Evolutionary conservation across 2,113 vertebrate genomes (phyloP).

Genomic region (Passer montanus): DNA sequence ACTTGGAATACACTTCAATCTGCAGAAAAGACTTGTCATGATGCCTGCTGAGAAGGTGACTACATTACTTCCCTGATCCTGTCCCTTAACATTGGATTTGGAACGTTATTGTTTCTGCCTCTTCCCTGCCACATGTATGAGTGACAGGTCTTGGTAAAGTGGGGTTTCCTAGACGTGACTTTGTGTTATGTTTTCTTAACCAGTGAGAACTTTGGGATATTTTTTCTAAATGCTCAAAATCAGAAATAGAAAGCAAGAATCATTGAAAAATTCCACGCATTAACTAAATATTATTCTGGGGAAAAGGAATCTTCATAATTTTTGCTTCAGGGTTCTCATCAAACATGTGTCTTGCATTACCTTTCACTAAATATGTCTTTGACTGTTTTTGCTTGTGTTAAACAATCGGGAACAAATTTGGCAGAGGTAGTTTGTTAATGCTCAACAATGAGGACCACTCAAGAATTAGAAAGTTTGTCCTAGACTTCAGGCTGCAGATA

Average conservation of each 20-base stretch:
- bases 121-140: neutral
- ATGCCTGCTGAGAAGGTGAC: neutral
- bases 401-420: slow-evolving; percentile 57
- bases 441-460: slow-evolving; percentile 38
- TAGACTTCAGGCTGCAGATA: slow-evolving; percentile 32
- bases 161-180: neutral
- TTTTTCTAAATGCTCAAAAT: neutral
- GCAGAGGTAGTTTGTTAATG: slow-evolving; percentile 41
- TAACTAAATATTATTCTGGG: slow-evolving; percentile 11
- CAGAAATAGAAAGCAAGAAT: neutral
- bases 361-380: slow-evolving; percentile 21
- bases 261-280: slow-evolving; percentile 24
- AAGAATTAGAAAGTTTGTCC: slow-evolving; percentile 44
- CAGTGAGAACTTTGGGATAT: neutral
- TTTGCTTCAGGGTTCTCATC: slow-evolving; percentile 40
- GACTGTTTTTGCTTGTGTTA: slow-evolving; percentile 24
- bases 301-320: neutral
- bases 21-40: neutral
- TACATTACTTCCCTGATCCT: neutral
- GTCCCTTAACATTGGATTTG: neutral
- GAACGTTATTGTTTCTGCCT: neutral
- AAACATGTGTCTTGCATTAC: slow-evolving; percentile 62
- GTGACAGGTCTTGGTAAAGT: neutral
- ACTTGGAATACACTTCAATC: neutral
- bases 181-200: neutral